Evolutionary conservation across 2,797 vertebrate species (phyloP), one percentile per base, ranked within the genome.

Genomic region (Falco concolor): DNA sequence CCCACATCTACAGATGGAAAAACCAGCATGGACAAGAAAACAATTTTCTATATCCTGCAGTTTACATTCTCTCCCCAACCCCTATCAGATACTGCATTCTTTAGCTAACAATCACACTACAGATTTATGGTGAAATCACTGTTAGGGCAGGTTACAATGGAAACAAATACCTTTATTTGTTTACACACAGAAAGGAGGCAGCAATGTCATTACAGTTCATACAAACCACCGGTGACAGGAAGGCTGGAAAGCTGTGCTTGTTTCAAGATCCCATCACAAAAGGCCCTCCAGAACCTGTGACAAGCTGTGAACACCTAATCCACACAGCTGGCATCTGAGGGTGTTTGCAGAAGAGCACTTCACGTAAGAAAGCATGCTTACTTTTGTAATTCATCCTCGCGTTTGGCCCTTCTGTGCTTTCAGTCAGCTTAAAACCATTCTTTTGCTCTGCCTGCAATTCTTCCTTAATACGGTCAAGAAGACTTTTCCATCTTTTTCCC

Each of bases 401-500:
- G 79, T 38, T 21, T 1, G 4, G n/a, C 23, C 22, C 17, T 63
- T 70, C 47, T 7, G 70, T 82, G 59, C 23, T 73, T 69, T n/a
- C 19, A 23, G 9, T 14, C 70, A 52, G 24, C 24, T 56, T n/a
- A 28, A 93, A 73, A 47, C 16, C 5, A 25, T n/a, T 25, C 45
- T 49, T 28, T 21, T 73, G n/a, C 13, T 44, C 44, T 59, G n/a
- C 13, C 38, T 11, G 5, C 27, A 38, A 34, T 60, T 57, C 32
- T 57, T 87, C 52, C 61, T 61, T 30, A 30, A 49, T 20, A 28
- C 12, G 16, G 5, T 7, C 12, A 24, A 23, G 16, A 65, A 34
- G 49, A 6, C 2, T 0, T 8, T 38, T n/a, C 17, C 15, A 1
- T 5, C 22, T 23, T 4, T 64, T 30, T 4, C 60, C 32, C 27